Base-by-base conservation (phyloP, 2,797 vertebrate species). In the Enoplosus armatus region DNA sequence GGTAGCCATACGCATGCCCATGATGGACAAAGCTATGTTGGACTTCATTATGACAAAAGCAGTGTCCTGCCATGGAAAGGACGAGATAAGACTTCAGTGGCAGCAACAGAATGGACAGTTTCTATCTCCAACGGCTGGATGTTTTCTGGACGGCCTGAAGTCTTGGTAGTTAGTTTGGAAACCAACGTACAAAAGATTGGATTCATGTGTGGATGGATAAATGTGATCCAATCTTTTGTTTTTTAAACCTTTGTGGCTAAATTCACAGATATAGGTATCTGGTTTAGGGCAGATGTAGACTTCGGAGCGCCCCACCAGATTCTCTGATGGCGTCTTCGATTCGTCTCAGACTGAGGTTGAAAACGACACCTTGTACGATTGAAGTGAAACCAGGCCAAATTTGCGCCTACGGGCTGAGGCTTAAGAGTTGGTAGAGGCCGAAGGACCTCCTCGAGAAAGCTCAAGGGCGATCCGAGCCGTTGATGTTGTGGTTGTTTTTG, bases 401-500 rank as follows among this genome's bases (percentile, higher is more conserved):
- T 31, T 11, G 6, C 1, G 35, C 50, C 71, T 53, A 48, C 27
- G 70, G 80, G 61, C 45, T 5, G 47, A 58, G 12, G 24, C 26
- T 50, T 26, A 16, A 20, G 47, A 31, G 58, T 64, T 70, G 0
- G 5, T 50, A 6, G 68, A 74, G 71, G 61, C 67, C 22, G 45
- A 71, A 29, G 37, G 53, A 79, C 69, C 69, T 45, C 63, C 65
- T 78, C 14, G 16, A 71, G 65, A 68, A 70, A 65, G 73, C 62
- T 85, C 29, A 16, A 58, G 75, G 72, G 82, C 50, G 78, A 82
- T 53, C 77, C 48, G 45, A 89, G 85, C 84, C 31, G 60, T 93
- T 74, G 86, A 89, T 93, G 85, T 91, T 89, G 91, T 93, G 87
- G 82, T 92, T 87, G 84, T 70, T 87, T 90, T 86, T 90, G 91